Percentiles rank a stretch among this genome's conserved stretches.
phyloP scores from a whole-genome alignment of 2,113 vertebrate species.

The Antechinus stuartii region DNA sequence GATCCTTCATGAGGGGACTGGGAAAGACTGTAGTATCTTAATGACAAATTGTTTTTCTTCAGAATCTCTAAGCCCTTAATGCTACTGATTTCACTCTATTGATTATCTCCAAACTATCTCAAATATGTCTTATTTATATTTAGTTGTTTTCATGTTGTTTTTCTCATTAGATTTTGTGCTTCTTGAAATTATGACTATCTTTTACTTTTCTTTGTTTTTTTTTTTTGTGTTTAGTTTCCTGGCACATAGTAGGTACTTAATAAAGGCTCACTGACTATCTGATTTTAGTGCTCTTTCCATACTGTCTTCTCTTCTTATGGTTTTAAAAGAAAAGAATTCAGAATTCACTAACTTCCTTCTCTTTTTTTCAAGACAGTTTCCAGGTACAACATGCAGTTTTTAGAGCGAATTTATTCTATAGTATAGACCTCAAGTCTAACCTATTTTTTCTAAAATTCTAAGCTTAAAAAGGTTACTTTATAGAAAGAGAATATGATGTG shows the following conservation, averaged over 20 bases:
- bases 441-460: constrained; percentile 15
- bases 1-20: too few species aligned
- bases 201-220: background rate
- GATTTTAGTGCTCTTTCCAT: background rate
- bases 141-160: too few species aligned
- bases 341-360: background rate
- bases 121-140: too few species aligned
- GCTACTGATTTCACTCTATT: too few species aligned
- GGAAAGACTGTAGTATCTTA: too few species aligned
- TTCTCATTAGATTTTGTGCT: background rate
- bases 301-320: background rate
- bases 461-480: constrained; percentile 21
- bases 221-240: background rate
- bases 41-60: too few species aligned
- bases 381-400: background rate
- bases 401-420: background rate
- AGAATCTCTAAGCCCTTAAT: too few species aligned
- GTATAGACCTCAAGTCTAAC: background rate
- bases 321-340: background rate
- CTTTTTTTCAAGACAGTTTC: constrained; percentile 23
- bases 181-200: background rate
- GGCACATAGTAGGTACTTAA: background rate
- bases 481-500: constrained; percentile 1
- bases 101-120: too few species aligned
- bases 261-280: background rate